Evolutionary conservation across 2,797 vertebrate genomes (phyloP).

Genomic region (Adelosebastes latens): DNA sequence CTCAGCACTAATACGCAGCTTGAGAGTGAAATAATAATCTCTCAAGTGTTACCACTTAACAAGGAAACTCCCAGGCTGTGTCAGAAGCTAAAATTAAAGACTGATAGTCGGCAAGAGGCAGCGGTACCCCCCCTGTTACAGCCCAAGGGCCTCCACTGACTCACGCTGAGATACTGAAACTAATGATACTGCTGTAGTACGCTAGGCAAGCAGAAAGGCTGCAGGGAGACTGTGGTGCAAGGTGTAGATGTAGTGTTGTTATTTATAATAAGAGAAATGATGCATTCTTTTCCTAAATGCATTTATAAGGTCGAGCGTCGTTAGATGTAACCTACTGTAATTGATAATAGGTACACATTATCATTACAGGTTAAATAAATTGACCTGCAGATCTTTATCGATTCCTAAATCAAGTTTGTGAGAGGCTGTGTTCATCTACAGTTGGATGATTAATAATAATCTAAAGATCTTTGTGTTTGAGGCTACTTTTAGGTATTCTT

Average conservation of each 20-base stretch:
- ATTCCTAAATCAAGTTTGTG: slow-evolving; percentile 7
- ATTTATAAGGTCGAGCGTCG: neutral
- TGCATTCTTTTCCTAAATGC: neutral
- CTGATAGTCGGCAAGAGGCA: slow-evolving; percentile 44
- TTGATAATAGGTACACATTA: neutral
- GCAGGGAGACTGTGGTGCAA: neutral
- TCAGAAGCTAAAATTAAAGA: slow-evolving; percentile 57
- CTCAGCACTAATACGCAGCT: slow-evolving; percentile 9
- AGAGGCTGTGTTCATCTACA: slow-evolving; percentile 7
- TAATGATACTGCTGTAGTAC: slow-evolving; percentile 27
- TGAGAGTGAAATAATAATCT: slow-evolving; percentile 45
- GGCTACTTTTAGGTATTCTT: neutral
- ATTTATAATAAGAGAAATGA: neutral
- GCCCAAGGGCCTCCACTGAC: slow-evolving; percentile 53
- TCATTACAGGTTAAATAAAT: neutral
- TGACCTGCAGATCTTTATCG: slow-evolving; percentile 3
- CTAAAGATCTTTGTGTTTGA: slow-evolving; percentile 18
- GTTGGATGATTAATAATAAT: neutral
- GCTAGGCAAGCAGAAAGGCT: neutral
- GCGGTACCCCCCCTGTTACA: slow-evolving; percentile 40
- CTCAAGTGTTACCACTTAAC: slow-evolving; percentile 44
- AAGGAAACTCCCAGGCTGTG: slow-evolving; percentile 52
- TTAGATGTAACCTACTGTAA: neutral
- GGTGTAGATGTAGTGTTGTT: neutral
- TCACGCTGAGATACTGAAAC: slow-evolving; percentile 52